Conservation (phyloP, 2,797 vertebrate species). For the Melanotaenia pygmaea region DNA sequence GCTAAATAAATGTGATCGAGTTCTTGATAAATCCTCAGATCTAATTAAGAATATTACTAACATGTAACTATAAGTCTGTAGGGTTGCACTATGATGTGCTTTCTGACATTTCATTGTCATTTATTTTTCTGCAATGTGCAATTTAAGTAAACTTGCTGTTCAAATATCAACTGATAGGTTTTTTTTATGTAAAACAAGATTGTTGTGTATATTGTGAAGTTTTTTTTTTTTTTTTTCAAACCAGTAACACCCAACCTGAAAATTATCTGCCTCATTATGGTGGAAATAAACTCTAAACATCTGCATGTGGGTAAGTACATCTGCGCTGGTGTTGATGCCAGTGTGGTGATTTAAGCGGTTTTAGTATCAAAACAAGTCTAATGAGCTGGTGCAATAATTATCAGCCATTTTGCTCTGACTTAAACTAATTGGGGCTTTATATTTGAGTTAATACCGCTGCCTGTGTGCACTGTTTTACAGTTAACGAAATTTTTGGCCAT, state of each 20-base stretch:
- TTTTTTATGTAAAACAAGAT: constrained; percentile 32
- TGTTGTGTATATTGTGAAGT: constrained; percentile 70
- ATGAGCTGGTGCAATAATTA: constrained; percentile 81
- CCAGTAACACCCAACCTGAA: constrained; percentile 76
- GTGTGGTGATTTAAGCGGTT: constrained; percentile 74
- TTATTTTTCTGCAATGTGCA: constrained; percentile 29
- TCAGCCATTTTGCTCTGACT: constrained; percentile 78
- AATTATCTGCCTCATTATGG: constrained; percentile 75
- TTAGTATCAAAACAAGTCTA: constrained; percentile 77
- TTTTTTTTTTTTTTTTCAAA: constrained; percentile 59
- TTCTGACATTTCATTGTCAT: constrained; percentile 15
- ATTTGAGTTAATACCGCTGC: constrained; percentile 69
- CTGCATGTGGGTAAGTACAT: constrained; percentile 71
- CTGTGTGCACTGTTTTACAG: constrained; percentile 60
- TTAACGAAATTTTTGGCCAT: constrained; percentile 63
- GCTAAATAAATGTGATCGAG: constrained; percentile 20
- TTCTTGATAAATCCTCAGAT: background rate
- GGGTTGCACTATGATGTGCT: background rate
- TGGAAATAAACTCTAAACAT: constrained; percentile 70
- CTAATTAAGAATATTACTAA: background rate
- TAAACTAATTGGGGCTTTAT: constrained; percentile 77
- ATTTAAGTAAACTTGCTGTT: constrained; percentile 32
- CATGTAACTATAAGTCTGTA: background rate
- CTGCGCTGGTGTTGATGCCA: constrained; percentile 57
- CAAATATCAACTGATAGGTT: constrained; percentile 40